phyloP scores from a whole-genome alignment of 2,797 vertebrate genomes.

The Synanceia verrucosa region DNA sequence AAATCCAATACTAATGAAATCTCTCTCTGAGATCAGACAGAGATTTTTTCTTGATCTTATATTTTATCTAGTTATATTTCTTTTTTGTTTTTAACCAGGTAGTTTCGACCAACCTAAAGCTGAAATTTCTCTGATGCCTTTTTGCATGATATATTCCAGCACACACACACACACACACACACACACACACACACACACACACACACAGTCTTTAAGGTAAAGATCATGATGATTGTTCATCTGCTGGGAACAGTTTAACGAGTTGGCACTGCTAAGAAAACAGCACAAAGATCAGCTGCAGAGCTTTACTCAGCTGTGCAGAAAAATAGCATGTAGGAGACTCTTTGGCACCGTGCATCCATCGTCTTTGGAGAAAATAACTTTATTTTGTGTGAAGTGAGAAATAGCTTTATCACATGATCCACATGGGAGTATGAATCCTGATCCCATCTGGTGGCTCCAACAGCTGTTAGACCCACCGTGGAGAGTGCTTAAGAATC shows the following conservation, averaged over 20 bases:
- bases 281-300: slow-evolving; percentile 25
- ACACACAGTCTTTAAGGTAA: not conserved
- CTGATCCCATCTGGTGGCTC: slow-evolving; percentile 64
- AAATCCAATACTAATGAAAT: slow-evolving; percentile 56
- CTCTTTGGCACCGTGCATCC: slow-evolving; percentile 17
- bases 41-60: slow-evolving; percentile 2
- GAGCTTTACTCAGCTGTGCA: slow-evolving; percentile 36
- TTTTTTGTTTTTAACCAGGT: not conserved
- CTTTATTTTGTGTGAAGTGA: slow-evolving; percentile 37
- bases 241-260: slow-evolving; percentile 21
- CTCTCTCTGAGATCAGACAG: slow-evolving; percentile 34
- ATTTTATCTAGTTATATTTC: not conserved
- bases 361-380: slow-evolving; percentile 46
- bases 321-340: slow-evolving; percentile 6
- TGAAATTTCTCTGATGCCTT: not conserved
- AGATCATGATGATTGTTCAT: too few species aligned
- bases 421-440: slow-evolving; percentile 40
- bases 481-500: slow-evolving; percentile 36
- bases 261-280: slow-evolving; percentile 31
- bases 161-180: not conserved
- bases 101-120: not conserved
- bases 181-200: not conserved
- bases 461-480: slow-evolving; percentile 74
- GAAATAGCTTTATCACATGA: slow-evolving; percentile 36
- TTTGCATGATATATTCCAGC: not conserved